These are phyloP conservation scores for Spongilla lacustris DNA, from an alignment of 37 sponge, comb jelly and placozoan genomes.

Conservation along the genomic window DNA sequence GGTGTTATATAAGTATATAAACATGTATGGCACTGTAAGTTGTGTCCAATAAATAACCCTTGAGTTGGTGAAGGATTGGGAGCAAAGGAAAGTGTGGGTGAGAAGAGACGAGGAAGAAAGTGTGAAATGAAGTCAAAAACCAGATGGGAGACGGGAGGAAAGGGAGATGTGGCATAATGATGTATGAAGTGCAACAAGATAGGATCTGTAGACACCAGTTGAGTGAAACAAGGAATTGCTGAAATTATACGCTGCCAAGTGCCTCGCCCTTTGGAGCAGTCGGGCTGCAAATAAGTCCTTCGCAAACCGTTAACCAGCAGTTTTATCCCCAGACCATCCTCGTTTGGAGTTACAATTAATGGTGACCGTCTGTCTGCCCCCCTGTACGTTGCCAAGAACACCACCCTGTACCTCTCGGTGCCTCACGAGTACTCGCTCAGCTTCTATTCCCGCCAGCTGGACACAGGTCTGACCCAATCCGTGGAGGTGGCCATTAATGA, in stretches of 20 bases:
- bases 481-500: slow-evolving; percentile 57
- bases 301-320: not conserved
- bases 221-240: too few relatives aligned
- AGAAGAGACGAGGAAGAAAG: too few relatives aligned
- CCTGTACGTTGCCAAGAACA: slow-evolving; percentile 7
- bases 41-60: too few relatives aligned
- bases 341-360: slow-evolving; percentile 63
- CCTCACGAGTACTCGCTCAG: slow-evolving; percentile 39
- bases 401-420: slow-evolving; percentile 32
- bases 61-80: too few relatives aligned
- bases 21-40: too few relatives aligned
- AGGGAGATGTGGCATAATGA: too few relatives aligned
- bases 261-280: slow-evolving; percentile 37
- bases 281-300: slow-evolving; percentile 57
- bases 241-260: not conserved
- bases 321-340: slow-evolving; percentile 28
- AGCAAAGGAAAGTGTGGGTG: too few relatives aligned
- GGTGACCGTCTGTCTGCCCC: slow-evolving; percentile 1
- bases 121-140: too few relatives aligned
- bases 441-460: slow-evolving; percentile 41
- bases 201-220: too few relatives aligned
- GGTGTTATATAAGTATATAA: too few relatives aligned
- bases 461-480: not conserved
- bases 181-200: too few relatives aligned
- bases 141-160: too few relatives aligned